Evolutionary conservation across 2,113 vertebrate genomes (phyloP).

Genomic region (Gallinago jamesoni): DNA sequence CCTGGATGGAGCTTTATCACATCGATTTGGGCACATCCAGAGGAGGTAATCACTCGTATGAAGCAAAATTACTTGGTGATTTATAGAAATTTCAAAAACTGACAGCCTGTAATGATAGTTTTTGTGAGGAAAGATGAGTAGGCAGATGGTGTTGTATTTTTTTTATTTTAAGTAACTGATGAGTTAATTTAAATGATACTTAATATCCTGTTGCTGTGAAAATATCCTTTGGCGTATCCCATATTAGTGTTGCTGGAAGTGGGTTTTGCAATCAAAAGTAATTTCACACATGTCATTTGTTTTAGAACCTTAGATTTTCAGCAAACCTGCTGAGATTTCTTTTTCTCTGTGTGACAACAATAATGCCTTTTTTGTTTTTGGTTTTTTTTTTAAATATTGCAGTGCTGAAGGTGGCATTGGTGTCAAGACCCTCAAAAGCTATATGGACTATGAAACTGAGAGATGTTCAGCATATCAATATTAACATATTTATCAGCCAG

Average conservation of each 20-base stretch:
- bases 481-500: neutral
- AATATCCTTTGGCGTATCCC: neutral
- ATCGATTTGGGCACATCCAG: neutral
- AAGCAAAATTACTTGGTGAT: neutral
- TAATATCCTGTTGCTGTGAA: neutral
- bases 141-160: neutral
- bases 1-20: neutral
- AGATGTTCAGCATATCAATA: neutral
- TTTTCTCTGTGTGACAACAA: neutral
- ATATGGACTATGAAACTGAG: neutral
- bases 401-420: neutral
- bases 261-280: neutral
- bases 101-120: neutral
- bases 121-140: neutral
- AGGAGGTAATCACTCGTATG: neutral
- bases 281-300: neutral
- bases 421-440: neutral
- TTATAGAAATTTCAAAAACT: neutral
- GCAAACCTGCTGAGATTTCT: neutral
- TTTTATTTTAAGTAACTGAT: neutral
- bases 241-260: neutral
- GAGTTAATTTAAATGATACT: neutral
- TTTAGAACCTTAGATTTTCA: neutral
- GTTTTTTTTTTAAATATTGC: neutral
- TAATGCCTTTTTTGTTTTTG: neutral